Conservation (phyloP, 2,797 vertebrate genomes). For the Xerus rutilus region DNA sequence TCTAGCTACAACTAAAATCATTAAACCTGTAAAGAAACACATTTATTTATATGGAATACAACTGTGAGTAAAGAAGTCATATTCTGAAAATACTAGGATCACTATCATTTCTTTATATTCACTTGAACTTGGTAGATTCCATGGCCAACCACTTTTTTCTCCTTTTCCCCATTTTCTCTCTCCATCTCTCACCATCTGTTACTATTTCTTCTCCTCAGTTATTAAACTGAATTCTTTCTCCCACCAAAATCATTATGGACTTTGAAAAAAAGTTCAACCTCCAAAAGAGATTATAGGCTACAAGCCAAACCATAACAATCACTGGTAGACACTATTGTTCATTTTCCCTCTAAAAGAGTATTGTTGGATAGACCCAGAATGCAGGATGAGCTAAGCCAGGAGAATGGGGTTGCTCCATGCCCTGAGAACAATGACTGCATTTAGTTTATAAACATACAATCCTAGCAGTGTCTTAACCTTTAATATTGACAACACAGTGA, state of each 20-base stretch:
- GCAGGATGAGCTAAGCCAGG: neutral
- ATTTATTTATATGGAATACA: neutral
- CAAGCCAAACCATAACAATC: conserved; percentile 57
- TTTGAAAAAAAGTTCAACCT: conserved; percentile 42
- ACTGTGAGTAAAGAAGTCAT: neutral
- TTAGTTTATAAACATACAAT: neutral
- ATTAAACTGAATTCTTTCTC: neutral
- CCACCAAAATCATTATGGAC: neutral
- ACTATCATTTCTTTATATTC: neutral
- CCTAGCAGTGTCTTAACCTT: conserved; percentile 59
- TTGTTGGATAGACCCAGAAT: conserved; percentile 54
- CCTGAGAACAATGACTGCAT: conserved; percentile 63
- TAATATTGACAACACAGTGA: conserved; percentile 53
- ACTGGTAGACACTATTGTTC: conserved; percentile 34
- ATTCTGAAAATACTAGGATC: neutral
- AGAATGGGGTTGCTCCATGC: conserved; percentile 45
- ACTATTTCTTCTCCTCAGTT: neutral
- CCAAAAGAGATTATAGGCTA: neutral
- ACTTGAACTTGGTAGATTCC: neutral
- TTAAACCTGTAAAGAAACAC: neutral
- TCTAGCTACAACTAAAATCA: too few species aligned
- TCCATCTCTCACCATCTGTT: neutral
- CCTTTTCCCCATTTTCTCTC: neutral
- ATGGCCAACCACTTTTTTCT: neutral
- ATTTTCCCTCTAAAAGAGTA: neutral